These are phyloP conservation scores for Dermatophagoides farinae DNA, from an alignment of 1,140 invertebrate genomes.

Conservation along the genomic window DNA sequence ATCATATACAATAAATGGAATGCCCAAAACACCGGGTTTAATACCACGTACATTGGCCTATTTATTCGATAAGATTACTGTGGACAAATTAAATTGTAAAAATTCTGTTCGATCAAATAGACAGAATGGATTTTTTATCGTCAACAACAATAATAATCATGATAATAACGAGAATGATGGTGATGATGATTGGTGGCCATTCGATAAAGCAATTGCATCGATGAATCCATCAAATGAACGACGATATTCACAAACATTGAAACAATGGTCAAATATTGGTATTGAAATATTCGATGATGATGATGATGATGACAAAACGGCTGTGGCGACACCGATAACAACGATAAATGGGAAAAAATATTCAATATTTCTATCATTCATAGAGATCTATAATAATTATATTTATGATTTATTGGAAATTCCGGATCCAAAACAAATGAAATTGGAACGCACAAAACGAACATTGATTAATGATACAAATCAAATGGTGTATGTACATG, in stretches of 20 bases:
- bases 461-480: conserved; percentile 38
- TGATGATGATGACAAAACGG: conserved; percentile 4
- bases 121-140: conserved; percentile 78
- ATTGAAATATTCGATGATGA: conserved; percentile 1
- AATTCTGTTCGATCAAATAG: conserved; percentile 65
- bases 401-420: conserved; percentile 58
- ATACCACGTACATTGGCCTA: conserved; percentile 71
- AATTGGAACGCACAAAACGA: background rate
- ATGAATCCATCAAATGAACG: background rate
- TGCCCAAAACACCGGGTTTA: conserved; percentile 52
- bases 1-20: conserved; percentile 77
- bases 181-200: background rate
- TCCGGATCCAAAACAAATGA: background rate
- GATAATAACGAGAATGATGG: conserved; percentile 39
- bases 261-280: background rate
- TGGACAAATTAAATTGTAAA: conserved; percentile 30
- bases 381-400: conserved; percentile 94
- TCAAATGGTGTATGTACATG: conserved; percentile 9
- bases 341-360: conserved; percentile 28
- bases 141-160: conserved; percentile 63
- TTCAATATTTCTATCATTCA: conserved; percentile 53
- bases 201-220: background rate
- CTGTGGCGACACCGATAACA: background rate
- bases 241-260: background rate
- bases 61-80: conserved; percentile 63